These are phyloP conservation scores for Myiozetetes cayanensis DNA, from an alignment of 2,113 vertebrate species.

Conservation along the genomic window DNA sequence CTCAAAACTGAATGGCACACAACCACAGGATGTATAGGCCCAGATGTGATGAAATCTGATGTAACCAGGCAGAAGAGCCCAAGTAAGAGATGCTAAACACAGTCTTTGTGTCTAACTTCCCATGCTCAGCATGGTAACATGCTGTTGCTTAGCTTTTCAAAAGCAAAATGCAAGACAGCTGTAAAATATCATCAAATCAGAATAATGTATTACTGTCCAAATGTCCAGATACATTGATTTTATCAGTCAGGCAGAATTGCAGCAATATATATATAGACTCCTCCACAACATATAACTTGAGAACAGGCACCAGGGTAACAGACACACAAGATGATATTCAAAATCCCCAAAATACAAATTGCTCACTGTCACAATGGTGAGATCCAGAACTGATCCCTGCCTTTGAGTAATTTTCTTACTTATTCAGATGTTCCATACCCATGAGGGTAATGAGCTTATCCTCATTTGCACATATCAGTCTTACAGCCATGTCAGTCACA, in stretches of 20 bases:
- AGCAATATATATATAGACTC: not conserved
- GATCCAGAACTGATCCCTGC: not conserved
- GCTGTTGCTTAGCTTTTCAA: not conserved
- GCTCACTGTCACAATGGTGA: not conserved
- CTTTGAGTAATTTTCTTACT: not conserved
- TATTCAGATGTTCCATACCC: not conserved
- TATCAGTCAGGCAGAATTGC: not conserved
- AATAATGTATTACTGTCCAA: not conserved
- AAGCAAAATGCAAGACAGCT: not conserved
- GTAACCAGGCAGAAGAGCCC: not conserved
- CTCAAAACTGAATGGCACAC: not conserved
- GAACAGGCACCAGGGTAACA: not conserved
- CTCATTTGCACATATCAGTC: not conserved
- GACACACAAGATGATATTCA: not conserved
- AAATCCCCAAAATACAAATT: not conserved
- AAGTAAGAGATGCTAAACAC: not conserved
- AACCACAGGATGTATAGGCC: not conserved
- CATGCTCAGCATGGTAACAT: not conserved
- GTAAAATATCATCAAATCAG: not conserved
- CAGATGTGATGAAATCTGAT: not conserved
- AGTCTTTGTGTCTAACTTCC: not conserved
- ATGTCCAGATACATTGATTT: not conserved
- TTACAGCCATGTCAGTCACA: not conserved
- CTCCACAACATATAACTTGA: not conserved
- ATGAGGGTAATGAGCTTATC: not conserved